A percentile compares a stretch with the other conserved stretches of the same genome.
Evolutionary conservation across 2,113 vertebrate species (phyloP).

Genomic region (Pseudolaguvia tuberculata): DNA sequence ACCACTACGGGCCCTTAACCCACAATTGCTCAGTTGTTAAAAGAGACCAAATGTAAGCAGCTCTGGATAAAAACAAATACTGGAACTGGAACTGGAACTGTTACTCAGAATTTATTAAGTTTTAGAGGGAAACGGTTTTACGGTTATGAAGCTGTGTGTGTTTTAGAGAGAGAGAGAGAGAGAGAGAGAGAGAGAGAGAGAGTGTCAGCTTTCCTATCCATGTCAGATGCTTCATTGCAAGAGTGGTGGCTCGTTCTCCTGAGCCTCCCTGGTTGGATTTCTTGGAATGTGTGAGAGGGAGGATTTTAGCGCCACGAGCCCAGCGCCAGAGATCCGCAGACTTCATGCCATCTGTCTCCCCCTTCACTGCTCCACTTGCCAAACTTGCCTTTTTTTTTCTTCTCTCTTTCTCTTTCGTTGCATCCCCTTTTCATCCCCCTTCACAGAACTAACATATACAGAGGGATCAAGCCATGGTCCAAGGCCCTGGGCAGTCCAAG

Average conservation of each 20-base stretch:
- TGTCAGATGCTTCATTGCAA: slow-evolving; percentile 60
- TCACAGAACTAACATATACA: slow-evolving; percentile 69
- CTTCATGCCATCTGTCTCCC: slow-evolving; percentile 80
- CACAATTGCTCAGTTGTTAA: too few relatives aligned
- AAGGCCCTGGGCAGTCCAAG: slow-evolving; percentile 45
- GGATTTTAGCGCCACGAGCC: slow-evolving; percentile 77
- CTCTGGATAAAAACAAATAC: too few relatives aligned
- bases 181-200: slow-evolving; percentile 35
- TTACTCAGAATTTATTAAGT: too few relatives aligned
- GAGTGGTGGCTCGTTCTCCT: slow-evolving; percentile 69
- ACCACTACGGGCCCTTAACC: too few relatives aligned
- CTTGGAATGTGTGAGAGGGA: slow-evolving; percentile 79
- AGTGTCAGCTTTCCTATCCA: slow-evolving; percentile 43
- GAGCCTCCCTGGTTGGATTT: slow-evolving; percentile 76
- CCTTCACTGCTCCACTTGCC: slow-evolving; percentile 70
- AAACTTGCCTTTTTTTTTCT: slow-evolving; percentile 73
- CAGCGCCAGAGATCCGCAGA: slow-evolving; percentile 75
- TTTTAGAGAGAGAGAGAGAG: slow-evolving; percentile 24
- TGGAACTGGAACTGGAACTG: too few relatives aligned
- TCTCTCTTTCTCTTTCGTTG: slow-evolving; percentile 32
- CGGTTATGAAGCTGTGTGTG: slow-evolving; percentile 42
- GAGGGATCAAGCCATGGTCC: slow-evolving; percentile 65
- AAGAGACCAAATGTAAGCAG: too few relatives aligned
- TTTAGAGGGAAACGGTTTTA: slow-evolving; percentile 43
- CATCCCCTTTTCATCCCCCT: slow-evolving; percentile 71